Evolutionary conservation across 2,888 invertebrate genomes (phyloP).

Genomic region (Ophioninae sp.): DNA sequence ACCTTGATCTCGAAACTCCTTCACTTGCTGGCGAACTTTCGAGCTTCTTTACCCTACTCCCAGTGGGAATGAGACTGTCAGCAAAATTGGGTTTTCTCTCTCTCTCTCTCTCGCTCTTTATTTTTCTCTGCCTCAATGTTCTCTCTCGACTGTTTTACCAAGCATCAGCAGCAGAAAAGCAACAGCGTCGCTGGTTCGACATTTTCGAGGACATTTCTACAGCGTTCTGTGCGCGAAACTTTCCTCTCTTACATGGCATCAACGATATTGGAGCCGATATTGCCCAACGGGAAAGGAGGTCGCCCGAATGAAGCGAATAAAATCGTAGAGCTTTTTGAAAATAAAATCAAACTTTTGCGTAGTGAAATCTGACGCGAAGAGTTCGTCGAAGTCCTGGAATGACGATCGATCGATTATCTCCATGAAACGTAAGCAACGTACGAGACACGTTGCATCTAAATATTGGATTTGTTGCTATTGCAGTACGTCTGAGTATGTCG

Average conservation of each 20-base stretch:
- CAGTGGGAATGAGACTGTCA: slow-evolving; percentile 33
- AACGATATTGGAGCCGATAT: slow-evolving; percentile 74
- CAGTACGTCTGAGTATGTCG: not conserved
- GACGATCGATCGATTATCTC: not conserved
- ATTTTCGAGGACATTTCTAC: slow-evolving; percentile 36
- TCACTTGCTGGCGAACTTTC: slow-evolving; percentile 19
- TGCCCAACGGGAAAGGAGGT: slow-evolving; percentile 41
- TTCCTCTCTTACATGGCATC: slow-evolving; percentile 22
- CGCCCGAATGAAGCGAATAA: slow-evolving; percentile 66
- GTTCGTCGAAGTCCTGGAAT: slow-evolving; percentile 10
- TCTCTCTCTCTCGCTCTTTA: slow-evolving; percentile 9
- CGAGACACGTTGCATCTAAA: not conserved
- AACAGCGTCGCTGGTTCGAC: slow-evolving; percentile 41
- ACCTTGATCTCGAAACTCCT: slow-evolving; percentile 18
- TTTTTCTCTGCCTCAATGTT: slow-evolving; percentile 4
- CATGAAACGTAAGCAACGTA: not conserved
- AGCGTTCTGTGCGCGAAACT: slow-evolving; percentile 19
- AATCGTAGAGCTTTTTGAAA: slow-evolving; percentile 62
- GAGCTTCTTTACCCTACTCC: slow-evolving; percentile 53
- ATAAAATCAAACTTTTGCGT: not conserved
- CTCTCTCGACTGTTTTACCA: slow-evolving; percentile 35
- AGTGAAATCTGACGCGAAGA: not conserved
- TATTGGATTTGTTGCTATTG: not conserved
- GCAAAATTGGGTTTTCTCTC: slow-evolving; percentile 5
- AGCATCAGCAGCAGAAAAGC: slow-evolving; percentile 30